Conservation (phyloP, 2,888 invertebrate genomes). For the Sepiola atlantica region DNA sequence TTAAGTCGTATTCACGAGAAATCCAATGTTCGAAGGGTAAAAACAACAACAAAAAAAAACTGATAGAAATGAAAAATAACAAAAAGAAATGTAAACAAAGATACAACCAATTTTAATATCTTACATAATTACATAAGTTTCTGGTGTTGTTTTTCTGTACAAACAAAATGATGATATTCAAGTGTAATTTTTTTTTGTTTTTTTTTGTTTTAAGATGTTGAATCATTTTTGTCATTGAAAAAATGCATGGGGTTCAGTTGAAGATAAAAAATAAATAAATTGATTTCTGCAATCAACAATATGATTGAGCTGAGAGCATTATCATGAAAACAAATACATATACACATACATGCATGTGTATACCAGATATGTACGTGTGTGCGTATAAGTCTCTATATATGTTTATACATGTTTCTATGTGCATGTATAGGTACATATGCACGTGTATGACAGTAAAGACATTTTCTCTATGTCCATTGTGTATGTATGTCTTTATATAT, state of each 20-base stretch:
- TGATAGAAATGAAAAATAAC: not conserved
- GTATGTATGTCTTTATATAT: too few relatives aligned
- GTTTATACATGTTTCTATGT: not conserved
- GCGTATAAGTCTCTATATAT: not conserved
- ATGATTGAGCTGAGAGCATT: not conserved
- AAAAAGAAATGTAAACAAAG: not conserved
- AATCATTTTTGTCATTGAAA: not conserved
- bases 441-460: too few relatives aligned
- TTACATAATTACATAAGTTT: slow-evolving; percentile 24
- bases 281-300: not conserved
- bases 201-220: not conserved
- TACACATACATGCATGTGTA: too few relatives aligned
- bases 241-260: not conserved
- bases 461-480: too few relatives aligned
- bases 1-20: too few relatives aligned
- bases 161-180: not conserved
- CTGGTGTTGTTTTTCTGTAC: not conserved
- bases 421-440: too few relatives aligned
- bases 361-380: too few relatives aligned
- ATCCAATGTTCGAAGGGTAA: not conserved
- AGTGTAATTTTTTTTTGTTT: not conserved
- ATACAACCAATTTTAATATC: slow-evolving; percentile 44
- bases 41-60: not conserved
- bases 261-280: not conserved
- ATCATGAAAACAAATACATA: not conserved